Conservation (phyloP, 2,113 vertebrate species). For the Cinclus mexicanus region DNA sequence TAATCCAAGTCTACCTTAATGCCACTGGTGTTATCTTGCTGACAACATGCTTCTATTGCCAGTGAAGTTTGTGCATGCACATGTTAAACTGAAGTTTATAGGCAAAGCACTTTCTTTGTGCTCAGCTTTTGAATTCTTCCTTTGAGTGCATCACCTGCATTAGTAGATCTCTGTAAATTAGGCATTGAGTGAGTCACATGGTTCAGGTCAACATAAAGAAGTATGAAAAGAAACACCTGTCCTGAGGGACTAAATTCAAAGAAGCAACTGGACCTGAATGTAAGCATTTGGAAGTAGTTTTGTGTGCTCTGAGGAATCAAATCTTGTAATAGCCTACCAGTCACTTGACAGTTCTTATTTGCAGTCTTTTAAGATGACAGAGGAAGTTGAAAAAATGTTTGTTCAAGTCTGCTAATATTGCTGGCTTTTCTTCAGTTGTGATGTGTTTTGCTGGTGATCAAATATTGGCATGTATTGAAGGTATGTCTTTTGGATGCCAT, state of each 20-base stretch:
- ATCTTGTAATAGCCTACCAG: neutral
- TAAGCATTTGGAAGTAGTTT: neutral
- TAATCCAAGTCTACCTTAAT: neutral
- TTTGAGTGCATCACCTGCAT: neutral
- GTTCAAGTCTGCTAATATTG: neutral
- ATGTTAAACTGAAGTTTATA: neutral
- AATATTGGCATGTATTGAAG: neutral
- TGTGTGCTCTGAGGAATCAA: neutral
- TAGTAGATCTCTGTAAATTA: neutral
- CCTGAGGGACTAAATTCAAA: neutral
- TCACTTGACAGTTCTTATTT: neutral
- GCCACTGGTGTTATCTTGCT: neutral
- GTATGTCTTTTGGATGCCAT: neutral
- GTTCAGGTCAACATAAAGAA: neutral
- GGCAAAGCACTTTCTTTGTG: neutral
- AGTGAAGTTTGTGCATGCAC: neutral
- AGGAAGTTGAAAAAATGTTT: neutral
- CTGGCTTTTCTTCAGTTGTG: neutral
- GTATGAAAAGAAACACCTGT: neutral
- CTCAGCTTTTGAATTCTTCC: neutral
- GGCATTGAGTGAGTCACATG: neutral
- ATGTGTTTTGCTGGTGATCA: neutral
- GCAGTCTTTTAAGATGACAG: neutral
- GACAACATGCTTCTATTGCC: neutral
- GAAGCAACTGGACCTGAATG: neutral